Base-by-base conservation (phyloP, 2,888 invertebrate genomes). In the Dione vanillae region DNA sequence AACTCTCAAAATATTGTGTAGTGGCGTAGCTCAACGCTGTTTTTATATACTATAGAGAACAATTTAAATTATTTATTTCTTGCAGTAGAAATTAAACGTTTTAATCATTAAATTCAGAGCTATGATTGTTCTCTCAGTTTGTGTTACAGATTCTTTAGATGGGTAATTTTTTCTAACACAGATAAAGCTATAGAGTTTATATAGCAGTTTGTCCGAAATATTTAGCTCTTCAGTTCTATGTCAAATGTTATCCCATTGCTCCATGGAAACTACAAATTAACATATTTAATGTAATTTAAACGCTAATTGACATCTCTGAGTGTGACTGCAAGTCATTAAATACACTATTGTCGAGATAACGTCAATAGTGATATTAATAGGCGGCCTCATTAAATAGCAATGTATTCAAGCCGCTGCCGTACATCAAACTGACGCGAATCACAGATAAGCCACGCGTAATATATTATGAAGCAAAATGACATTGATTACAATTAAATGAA, bases 301-400 rank as follows among this genome's bases (percentile, higher is more conserved):
- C 14, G 7, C 2, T 27, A 8, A 27, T 52, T 54, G 54, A 54
- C n/a, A 37, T n/a, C n/a, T 54, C 54, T 69, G 54, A 64, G 20
- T 64, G 54, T 35, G 59, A n/a, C 27, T 40, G 41, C 49, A 37
- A 45, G 16, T 16, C 9, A 35, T 52, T 59, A 59, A 43, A 43
- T 14, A 59, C n/a, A 27, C 27, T 61, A 27, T 27, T 61, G 59
- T 45, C 43, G 19, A 61, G 59, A 61, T 61, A 61, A 45, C 27
- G 59, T 43, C 20, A 64, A 64, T 49, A 40, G 37, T 49, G 37
- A 64, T 49, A 64, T 64, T 64, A 64, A 64, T 49, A 37, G 47
- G 35, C 16, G 16, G 35, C 37, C 68, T 62, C 62, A 68, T 68
- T 68, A 68, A 52, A 62, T n/a, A 52, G 20, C 52, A 27, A 62